phyloP scores from a whole-genome alignment of 2,797 vertebrate species.

The Epinephelus coioides region DNA sequence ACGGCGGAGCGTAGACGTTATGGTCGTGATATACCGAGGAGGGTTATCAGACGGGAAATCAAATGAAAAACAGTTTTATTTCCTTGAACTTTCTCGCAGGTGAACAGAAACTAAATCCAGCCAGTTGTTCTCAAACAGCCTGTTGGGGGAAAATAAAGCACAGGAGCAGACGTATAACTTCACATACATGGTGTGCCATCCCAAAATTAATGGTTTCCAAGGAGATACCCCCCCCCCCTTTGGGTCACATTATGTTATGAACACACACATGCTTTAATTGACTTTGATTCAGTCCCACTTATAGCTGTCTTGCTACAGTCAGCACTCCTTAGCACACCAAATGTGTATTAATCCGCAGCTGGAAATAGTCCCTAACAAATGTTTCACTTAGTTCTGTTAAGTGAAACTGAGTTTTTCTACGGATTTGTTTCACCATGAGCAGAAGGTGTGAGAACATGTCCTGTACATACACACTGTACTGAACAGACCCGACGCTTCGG shows the following conservation, averaged over 20 bases:
- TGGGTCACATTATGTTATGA: background rate
- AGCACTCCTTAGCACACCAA: background rate
- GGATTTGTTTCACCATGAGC: background rate
- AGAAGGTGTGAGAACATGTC: background rate
- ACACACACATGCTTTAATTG: background rate
- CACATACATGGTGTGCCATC: too few species aligned
- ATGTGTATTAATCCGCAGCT: slow-evolving; percentile 1
- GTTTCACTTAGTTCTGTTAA: background rate
- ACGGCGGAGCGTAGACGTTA: background rate
- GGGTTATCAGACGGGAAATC: background rate
- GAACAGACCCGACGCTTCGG: background rate
- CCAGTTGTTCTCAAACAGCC: background rate
- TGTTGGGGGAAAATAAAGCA: background rate
- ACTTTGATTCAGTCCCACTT: background rate
- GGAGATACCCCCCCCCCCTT: too few species aligned
- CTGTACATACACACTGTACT: background rate
- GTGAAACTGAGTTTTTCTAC: background rate
- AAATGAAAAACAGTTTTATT: slow-evolving; percentile 1
- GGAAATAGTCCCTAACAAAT: background rate
- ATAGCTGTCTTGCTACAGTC: background rate
- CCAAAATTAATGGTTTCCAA: background rate
- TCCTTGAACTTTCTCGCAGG: background rate
- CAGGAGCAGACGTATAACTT: background rate
- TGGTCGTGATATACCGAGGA: background rate
- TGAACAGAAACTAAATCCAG: background rate